Evolutionary conservation across 2,888 invertebrate genomes (phyloP).

Genomic region (Eristalis tenax): DNA sequence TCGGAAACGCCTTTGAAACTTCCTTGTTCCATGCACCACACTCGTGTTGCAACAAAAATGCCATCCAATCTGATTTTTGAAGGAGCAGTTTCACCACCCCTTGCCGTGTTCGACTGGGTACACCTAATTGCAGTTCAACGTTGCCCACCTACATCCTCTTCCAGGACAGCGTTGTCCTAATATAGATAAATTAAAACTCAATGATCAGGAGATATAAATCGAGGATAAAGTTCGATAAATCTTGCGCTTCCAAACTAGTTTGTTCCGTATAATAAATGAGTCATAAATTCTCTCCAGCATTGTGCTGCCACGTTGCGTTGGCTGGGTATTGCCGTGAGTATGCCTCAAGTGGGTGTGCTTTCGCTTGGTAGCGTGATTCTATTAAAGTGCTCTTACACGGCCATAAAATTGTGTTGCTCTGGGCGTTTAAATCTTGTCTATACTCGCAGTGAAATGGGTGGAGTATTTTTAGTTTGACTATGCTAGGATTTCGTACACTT

Average conservation of each 20-base stretch:
- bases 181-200: conserved; percentile 73
- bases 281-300: conserved; percentile 27
- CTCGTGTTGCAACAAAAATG: not conserved
- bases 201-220: conserved; percentile 73
- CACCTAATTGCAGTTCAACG: conserved; percentile 57
- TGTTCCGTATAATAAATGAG: conserved; percentile 73
- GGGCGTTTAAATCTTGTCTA: not conserved
- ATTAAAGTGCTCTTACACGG: conserved; percentile 1
- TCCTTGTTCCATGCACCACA: not conserved
- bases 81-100: not conserved
- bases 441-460: not conserved
- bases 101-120: conserved; percentile 36
- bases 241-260: conserved; percentile 70
- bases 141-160: conserved; percentile 30
- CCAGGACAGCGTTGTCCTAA: conserved; percentile 11
- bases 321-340: not conserved
- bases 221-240: conserved; percentile 73
- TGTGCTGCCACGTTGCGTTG: not conserved
- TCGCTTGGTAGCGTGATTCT: not conserved
- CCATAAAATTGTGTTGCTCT: conserved; percentile 6
- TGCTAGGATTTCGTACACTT: not conserved
- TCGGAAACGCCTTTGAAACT: not conserved
- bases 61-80: not conserved
- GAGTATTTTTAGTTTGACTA: not conserved
- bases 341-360: not conserved